These are phyloP conservation scores for Sciurus carolinensis DNA, from an alignment of 2,797 vertebrate species.

Conservation along the genomic window DNA sequence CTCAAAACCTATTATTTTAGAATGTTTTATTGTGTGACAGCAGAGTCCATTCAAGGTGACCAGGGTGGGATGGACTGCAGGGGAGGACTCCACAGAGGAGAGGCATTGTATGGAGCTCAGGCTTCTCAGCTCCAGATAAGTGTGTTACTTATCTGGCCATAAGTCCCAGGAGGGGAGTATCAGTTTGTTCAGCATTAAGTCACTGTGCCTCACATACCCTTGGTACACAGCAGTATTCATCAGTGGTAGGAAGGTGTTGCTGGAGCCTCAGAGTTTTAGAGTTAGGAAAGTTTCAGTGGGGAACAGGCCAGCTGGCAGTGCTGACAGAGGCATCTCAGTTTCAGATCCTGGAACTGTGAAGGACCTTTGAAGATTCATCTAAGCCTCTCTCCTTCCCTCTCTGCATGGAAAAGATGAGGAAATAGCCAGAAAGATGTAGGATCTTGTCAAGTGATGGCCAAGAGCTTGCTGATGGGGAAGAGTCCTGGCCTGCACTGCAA, in stretches of 20 bases:
- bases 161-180: not conserved
- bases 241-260: not conserved
- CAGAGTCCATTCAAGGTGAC: not conserved
- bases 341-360: not conserved
- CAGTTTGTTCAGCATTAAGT: not conserved
- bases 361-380: not conserved
- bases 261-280: not conserved
- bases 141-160: not conserved
- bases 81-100: too few relatives aligned
- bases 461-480: not conserved
- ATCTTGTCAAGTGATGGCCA: not conserved
- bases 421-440: not conserved
- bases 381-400: too few relatives aligned
- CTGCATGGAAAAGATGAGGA: not conserved
- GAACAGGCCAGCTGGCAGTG: not conserved
- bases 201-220: not conserved
- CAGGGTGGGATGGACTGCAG: not conserved
- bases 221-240: not conserved
- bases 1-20: not conserved
- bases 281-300: not conserved
- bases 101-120: accelerated
- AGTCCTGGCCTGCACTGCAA: not conserved
- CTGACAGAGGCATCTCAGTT: not conserved
- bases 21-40: not conserved
- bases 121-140: not conserved